Percentiles rank a stretch among this genome's conserved stretches.
Evolutionary conservation across 2,888 invertebrate genomes (phyloP).

Genomic region (Chrysomela aeneicollis): DNA sequence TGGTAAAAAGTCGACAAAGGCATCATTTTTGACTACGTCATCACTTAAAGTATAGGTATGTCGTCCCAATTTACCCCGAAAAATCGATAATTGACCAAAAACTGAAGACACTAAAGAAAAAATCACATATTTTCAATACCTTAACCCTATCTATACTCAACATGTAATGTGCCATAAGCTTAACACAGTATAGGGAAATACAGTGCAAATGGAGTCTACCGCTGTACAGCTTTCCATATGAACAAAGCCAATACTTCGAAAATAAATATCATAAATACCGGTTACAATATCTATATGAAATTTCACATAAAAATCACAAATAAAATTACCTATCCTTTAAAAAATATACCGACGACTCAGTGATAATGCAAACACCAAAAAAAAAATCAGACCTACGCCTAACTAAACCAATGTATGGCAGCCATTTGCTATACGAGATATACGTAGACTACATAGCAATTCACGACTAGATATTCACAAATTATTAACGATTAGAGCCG

Average conservation of each 20-base stretch:
- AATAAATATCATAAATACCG: slow-evolving; percentile 42
- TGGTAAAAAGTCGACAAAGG: slow-evolving; percentile 54
- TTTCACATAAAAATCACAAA: slow-evolving; percentile 51
- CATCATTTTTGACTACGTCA: slow-evolving; percentile 58
- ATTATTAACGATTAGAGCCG: slow-evolving; percentile 40
- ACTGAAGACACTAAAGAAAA: slow-evolving; percentile 43
- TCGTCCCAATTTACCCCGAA: slow-evolving; percentile 37
- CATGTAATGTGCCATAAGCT: slow-evolving; percentile 53
- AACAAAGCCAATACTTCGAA: slow-evolving; percentile 57
- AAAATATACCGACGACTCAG: slow-evolving; percentile 45
- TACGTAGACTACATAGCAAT: slow-evolving; percentile 55
- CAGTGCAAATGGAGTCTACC: slow-evolving; percentile 63
- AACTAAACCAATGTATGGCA: slow-evolving; percentile 63
- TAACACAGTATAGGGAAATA: slow-evolving; percentile 56
- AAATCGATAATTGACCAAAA: slow-evolving; percentile 28
- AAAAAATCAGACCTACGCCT: slow-evolving; percentile 43
- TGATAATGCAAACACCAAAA: slow-evolving; percentile 30
- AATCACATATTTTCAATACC: slow-evolving; percentile 44
- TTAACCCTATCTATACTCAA: slow-evolving; percentile 47
- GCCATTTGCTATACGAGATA: slow-evolving; percentile 64
- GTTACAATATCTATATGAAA: slow-evolving; percentile 34
- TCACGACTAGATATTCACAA: slow-evolving; percentile 40
- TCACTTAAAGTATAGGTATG: slow-evolving; percentile 57
- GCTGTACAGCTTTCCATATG: slow-evolving; percentile 60
- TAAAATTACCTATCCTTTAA: slow-evolving; percentile 48